A percentile compares a stretch with the other conserved stretches of the same genome.
phyloP scores from a whole-genome alignment of 2,113 vertebrate genomes.

The Sceloporus undulatus region DNA sequence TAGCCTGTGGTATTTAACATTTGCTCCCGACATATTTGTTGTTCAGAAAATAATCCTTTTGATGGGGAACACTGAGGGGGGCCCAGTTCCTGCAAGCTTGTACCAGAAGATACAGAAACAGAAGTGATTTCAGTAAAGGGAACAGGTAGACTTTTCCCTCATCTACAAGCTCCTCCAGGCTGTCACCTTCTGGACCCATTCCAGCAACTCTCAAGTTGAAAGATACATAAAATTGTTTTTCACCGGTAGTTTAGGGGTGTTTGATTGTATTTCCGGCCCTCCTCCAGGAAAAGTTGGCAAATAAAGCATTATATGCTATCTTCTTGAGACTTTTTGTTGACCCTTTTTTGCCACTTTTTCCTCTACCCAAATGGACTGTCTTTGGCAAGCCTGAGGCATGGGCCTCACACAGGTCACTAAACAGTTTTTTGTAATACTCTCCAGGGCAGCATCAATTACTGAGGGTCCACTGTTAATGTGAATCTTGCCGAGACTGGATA shows the following conservation, averaged over 20 bases:
- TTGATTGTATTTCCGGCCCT: slow-evolving; percentile 67
- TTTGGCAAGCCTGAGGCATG: slow-evolving; percentile 85
- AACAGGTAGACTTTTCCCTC: slow-evolving; percentile 62
- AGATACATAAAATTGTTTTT: slow-evolving; percentile 94
- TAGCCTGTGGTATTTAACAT: slow-evolving; percentile 85
- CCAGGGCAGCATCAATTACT: slow-evolving; percentile 65
- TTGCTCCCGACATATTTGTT: slow-evolving; percentile 85
- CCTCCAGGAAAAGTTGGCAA: slow-evolving; percentile 89
- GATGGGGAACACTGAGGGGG: slow-evolving; percentile 82
- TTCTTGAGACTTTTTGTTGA: slow-evolving; percentile 82
- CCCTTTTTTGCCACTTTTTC: slow-evolving; percentile 73
- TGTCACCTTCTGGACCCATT: slow-evolving; percentile 86
- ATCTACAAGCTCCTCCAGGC: slow-evolving; percentile 87
- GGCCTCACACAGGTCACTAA: slow-evolving; percentile 88
- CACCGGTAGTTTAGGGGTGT: slow-evolving; percentile 77
- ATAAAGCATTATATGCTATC: slow-evolving; percentile 85
- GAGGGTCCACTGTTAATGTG: background rate
- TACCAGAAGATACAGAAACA: slow-evolving; percentile 88
- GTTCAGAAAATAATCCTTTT: slow-evolving; percentile 85
- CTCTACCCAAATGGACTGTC: slow-evolving; percentile 77
- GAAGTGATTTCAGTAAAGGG: slow-evolving; percentile 80
- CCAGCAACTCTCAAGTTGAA: slow-evolving; percentile 92
- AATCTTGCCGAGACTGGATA: background rate
- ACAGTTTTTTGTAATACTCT: slow-evolving; percentile 90
- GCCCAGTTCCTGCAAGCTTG: slow-evolving; percentile 89